Conservation (phyloP, 2,888 invertebrate genomes). For the Dryococelus australis region DNA sequence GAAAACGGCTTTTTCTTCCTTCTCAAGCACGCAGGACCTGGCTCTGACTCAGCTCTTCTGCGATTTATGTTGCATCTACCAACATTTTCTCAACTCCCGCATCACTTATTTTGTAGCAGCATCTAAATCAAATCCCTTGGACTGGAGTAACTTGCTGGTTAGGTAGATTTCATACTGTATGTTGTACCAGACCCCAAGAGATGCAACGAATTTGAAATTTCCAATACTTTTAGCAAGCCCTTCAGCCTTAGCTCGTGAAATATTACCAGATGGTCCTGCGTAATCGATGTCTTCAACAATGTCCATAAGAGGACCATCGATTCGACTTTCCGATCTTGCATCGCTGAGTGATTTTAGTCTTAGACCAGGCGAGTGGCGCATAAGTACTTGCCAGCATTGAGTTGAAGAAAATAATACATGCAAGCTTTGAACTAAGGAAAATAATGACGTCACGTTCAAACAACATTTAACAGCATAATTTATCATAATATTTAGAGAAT, state of each 20-base stretch:
- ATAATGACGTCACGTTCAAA: no score
- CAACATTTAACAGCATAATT: no score
- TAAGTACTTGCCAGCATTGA: conserved; percentile 22
- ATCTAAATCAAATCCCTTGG: neutral
- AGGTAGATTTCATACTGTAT: conserved; percentile 19
- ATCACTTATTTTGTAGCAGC: conserved; percentile 6
- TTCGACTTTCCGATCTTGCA: conserved; percentile 12
- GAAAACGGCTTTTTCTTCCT: conserved; percentile 9
- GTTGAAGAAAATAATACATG: neutral
- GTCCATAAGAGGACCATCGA: neutral
- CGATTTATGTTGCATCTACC: neutral
- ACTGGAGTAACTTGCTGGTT: conserved; percentile 25
- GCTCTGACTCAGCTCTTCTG: neutral
- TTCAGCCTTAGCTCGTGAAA: neutral
- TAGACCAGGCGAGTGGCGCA: conserved; percentile 3
- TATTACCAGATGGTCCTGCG: neutral
- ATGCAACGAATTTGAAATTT: neutral
- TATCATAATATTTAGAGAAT: no score
- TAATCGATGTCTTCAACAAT: neutral
- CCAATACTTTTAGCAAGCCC: neutral
- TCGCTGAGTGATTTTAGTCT: neutral
- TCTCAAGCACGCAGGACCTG: neutral
- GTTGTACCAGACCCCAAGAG: neutral
- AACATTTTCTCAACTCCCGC: neutral
- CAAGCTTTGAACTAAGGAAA: no score